These are phyloP conservation scores for Cheilosia vernalis DNA, from an alignment of 2,888 invertebrate species.

Conservation along the genomic window DNA sequence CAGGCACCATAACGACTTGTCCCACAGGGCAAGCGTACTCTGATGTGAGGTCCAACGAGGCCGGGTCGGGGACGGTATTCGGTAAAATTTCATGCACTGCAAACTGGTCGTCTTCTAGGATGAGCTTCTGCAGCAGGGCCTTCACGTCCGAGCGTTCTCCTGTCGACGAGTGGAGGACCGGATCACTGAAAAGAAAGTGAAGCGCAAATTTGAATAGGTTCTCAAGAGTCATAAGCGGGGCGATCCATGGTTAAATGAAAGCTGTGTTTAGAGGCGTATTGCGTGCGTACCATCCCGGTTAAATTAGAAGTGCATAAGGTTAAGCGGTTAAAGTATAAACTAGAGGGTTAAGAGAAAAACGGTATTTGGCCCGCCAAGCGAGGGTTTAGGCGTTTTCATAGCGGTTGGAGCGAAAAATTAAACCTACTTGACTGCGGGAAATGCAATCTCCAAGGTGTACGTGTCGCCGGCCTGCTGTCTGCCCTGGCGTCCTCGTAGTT, in stretches of 20 bases:
- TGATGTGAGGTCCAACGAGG: constrained; percentile 92
- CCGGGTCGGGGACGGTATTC: constrained; percentile 96
- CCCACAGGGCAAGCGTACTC: constrained; percentile 97
- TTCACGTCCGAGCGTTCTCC: constrained; percentile 94
- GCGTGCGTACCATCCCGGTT: constrained; percentile 43
- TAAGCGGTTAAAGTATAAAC: constrained; percentile 38
- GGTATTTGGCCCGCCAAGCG: constrained; percentile 49
- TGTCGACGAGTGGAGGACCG: constrained; percentile 92
- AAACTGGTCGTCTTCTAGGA: constrained; percentile 96
- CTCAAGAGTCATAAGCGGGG: neutral
- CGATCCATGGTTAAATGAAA: constrained; percentile 25
- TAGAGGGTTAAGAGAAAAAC: constrained; percentile 6
- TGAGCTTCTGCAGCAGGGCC: constrained; percentile 92
- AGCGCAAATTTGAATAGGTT: neutral
- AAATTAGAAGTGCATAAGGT: constrained; percentile 6
- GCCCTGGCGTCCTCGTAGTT: constrained; percentile 87
- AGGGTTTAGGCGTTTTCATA: constrained; percentile 22
- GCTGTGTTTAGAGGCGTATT: constrained; percentile 44
- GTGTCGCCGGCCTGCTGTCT: constrained; percentile 93
- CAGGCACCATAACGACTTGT: constrained; percentile 96
- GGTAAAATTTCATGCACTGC: constrained; percentile 96
- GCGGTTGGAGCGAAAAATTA: constrained; percentile 38
- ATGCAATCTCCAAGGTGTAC: constrained; percentile 95
- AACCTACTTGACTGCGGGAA: constrained; percentile 95
- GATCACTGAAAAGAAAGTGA: constrained; percentile 87